Base-by-base conservation (phyloP, 2,797 vertebrate genomes). In the Sebastolobus altivelis region DNA sequence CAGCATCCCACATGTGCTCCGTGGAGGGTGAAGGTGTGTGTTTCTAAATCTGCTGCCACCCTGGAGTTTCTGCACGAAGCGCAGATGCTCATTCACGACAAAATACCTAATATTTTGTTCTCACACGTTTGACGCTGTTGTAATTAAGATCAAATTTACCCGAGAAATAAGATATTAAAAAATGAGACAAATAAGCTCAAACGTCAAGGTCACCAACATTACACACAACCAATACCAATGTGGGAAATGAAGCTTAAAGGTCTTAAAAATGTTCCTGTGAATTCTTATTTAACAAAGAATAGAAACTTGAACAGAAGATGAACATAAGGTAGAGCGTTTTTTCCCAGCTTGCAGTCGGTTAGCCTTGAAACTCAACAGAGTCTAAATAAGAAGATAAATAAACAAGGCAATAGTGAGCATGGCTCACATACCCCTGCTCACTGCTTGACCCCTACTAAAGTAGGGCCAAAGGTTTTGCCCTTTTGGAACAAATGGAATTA, bases 1-100 rank as follows among this genome's bases (percentile, higher is more conserved):
- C 86, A 85, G 83, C 86, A 74, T 92, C 91, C 88, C 88, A 93
- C 91, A 90, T 91, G 91, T 90, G 89, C 79, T 81, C 62, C 20
- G 9, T 46, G 9, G 77, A 88, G 87, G 86, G 85, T 58, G 74
- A 84, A 84, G 82, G 88, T 86, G 87, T 81, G 69, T 1, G 85
- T 89, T 87, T 88, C 86, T 83, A 84, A 80, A 83, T 85, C 75
- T 61, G 27, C 74, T 7, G 60, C 82, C 83, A 37, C 79, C 79
- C 61, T 77, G 52, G 71, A 85, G 83, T 69, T 79, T 80, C 0
- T 67, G 70, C 85, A 8, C 29, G 60, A 61, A 13, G 75, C n/a
- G 2, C 65, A 83, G 72, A 75, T 40, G 79, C 72, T 69, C 70
- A 46, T 46, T 67, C 58, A 63, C 55, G 29, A 76, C 25, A 29